A percentile compares a stretch with the other conserved stretches of the same genome.
phyloP scores from a whole-genome alignment of 2,888 invertebrate genomes.

The Sialis lutaria region DNA sequence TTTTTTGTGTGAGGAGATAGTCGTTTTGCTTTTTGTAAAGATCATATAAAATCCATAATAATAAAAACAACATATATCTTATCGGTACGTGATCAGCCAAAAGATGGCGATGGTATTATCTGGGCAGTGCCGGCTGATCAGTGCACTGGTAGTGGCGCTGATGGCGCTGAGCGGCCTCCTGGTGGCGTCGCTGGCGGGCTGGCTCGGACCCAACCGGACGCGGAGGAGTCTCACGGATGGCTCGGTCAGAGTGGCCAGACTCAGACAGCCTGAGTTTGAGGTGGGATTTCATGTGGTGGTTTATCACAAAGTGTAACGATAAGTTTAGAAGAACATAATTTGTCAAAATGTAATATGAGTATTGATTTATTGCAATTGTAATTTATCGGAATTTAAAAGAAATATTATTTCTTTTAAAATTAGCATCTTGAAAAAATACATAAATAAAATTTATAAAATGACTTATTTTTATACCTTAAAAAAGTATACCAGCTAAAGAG shows the following conservation, averaged over 20 bases:
- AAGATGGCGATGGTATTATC: constrained; percentile 48
- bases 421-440: no score
- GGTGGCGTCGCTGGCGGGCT: constrained; percentile 40
- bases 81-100: background rate
- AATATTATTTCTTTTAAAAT: no score
- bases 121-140: constrained; percentile 39
- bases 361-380: background rate
- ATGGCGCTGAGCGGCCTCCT: constrained; percentile 36
- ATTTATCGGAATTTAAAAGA: no score
- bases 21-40: no score
- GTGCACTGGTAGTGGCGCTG: constrained; percentile 35
- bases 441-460: no score
- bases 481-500: no score
- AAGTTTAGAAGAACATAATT: background rate
- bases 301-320: no score
- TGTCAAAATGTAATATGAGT: background rate
- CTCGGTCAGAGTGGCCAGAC: constrained; percentile 2
- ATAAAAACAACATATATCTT: no score
- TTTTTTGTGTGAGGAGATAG: no score
- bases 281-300: background rate
- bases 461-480: background rate
- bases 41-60: no score
- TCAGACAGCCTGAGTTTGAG: constrained; percentile 5
- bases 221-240: background rate
- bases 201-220: constrained; percentile 34